Evolutionary conservation across 2,888 invertebrate genomes (phyloP), one percentile per base, ranked within the genome.

Genomic region (Scaptomyza flava): DNA sequence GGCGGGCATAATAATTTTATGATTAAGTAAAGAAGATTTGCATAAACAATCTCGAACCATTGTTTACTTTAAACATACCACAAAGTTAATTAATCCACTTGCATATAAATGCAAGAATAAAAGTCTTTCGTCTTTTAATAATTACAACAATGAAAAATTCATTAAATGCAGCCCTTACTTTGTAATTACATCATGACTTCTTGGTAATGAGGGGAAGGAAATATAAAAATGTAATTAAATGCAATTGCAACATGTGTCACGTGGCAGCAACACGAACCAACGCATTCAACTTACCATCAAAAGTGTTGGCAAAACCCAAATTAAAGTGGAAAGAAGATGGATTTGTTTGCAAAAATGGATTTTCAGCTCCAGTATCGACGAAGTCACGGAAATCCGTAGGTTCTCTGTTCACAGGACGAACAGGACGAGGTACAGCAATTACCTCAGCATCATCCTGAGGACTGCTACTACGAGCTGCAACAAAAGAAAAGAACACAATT

Each of bases 361-460:
- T 82, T n/a, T 83, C 88, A 17, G 75, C 71, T 12, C 90, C 91
- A 12, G 92, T 92, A 69, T 91, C 92, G 56, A 92, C 84, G 70
- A 91, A 91, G 65, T 91, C 83, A 46, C 70, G 78, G 74, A 90
- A 91, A 58, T 83, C 89, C 34, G 87, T 63, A 50, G 86, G 62
- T 51, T 87, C 89, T 41, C 54, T 51, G 2, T 23, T 8, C 6
- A 12, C 57, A 31, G 66, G 43, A 11, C 54, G 72, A 46, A 60
- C 74, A 12, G 38, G 41, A 17, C 68, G 72, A 30, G 90, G 86
- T 67, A 87, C 83, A 31, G 82, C 73, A 77, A 91, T 87, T 70
- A 90, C 79, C 77, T 91, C 91, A 38, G 86, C 91, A 76, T 91
- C 91, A 60, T 91, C 91, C 53, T 81, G 88, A 7, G 89, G 90